phyloP scores from a whole-genome alignment of 2,888 invertebrate genomes.

The Hyalella azteca region DNA sequence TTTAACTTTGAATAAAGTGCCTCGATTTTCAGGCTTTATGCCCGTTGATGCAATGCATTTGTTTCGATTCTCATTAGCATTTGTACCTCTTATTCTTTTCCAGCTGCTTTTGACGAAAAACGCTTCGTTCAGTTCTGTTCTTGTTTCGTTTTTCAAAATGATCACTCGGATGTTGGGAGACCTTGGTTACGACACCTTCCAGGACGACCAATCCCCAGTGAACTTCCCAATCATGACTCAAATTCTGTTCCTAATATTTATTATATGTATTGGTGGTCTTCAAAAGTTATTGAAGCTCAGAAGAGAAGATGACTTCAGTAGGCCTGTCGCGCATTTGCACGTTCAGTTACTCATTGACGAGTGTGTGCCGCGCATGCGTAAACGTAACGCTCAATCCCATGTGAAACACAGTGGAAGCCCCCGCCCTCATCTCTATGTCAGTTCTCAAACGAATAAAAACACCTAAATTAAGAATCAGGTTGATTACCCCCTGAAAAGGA shows the following conservation, averaged over 20 bases:
- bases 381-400: background rate
- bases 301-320: slow-evolving; percentile 38
- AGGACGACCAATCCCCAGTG: slow-evolving; percentile 31
- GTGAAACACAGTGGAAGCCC: background rate
- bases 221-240: slow-evolving; percentile 45
- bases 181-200: slow-evolving; percentile 52
- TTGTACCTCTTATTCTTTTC: slow-evolving; percentile 42
- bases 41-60: slow-evolving; percentile 31
- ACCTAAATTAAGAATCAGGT: background rate
- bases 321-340: slow-evolving; percentile 36
- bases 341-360: slow-evolving; percentile 46
- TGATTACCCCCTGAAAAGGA: background rate
- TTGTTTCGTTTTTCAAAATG: slow-evolving; percentile 49
- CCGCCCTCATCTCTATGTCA: background rate
- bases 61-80: slow-evolving; percentile 29
- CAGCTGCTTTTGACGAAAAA: slow-evolving; percentile 39
- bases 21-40: slow-evolving; percentile 35
- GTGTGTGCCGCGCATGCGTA: slow-evolving; percentile 35
- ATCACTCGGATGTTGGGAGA: slow-evolving; percentile 55
- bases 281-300: slow-evolving; percentile 45
- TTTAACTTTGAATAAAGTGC: slow-evolving; percentile 41
- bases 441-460: background rate
- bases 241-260: slow-evolving; percentile 50
- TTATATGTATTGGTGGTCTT: slow-evolving; percentile 49
- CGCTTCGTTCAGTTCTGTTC: slow-evolving; percentile 40